These are phyloP conservation scores for Junonia oenone DNA, from an alignment of 2,888 invertebrate genomes.

Conservation along the genomic window DNA sequence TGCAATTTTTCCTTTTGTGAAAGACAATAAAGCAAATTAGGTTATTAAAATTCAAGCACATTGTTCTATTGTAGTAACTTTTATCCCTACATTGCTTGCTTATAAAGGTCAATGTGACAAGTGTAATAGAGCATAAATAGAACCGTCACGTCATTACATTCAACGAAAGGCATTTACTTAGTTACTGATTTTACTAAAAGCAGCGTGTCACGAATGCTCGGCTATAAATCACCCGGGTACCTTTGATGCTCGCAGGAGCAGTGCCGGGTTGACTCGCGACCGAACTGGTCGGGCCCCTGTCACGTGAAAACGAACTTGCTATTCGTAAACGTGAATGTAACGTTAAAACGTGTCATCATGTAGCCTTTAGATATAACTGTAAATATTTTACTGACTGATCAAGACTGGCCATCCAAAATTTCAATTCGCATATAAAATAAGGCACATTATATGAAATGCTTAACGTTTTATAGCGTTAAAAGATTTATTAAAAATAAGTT, in stretches of 20 bases:
- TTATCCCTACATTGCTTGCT: not conserved
- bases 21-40: not conserved
- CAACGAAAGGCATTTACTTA: constrained; percentile 21
- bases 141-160: constrained; percentile 21
- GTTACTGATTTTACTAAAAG: constrained; percentile 26
- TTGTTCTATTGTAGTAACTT: not conserved
- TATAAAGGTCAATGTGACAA: constrained; percentile 17
- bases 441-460: not conserved
- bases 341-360: constrained; percentile 38
- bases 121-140: constrained; percentile 19
- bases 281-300: constrained; percentile 37
- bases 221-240: constrained; percentile 61
- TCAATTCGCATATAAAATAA: constrained; percentile 16
- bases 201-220: constrained; percentile 56
- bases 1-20: not conserved
- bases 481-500: constrained; percentile 5
- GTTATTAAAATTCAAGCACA: not conserved
- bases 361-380: constrained; percentile 28
- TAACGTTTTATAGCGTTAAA: constrained; percentile 4
- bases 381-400: constrained; percentile 21
- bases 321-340: constrained; percentile 16
- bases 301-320: constrained; percentile 17
- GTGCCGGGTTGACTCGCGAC: constrained; percentile 61
- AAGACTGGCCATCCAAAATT: constrained; percentile 23
- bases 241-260: constrained; percentile 42